phyloP scores from a whole-genome alignment of 2,888 invertebrate species.

The Drosophila buzzatii region DNA sequence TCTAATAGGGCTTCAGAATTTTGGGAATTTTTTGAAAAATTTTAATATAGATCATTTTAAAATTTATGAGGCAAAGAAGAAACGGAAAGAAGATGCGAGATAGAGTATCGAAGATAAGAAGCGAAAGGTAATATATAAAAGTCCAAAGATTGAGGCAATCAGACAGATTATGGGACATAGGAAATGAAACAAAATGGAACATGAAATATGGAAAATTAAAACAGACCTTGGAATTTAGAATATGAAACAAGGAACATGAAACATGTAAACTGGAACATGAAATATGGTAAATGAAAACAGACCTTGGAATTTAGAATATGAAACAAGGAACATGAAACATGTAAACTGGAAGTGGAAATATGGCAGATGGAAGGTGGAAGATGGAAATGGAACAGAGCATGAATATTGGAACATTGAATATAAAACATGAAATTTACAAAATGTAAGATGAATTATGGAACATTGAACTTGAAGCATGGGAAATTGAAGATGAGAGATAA shows the following conservation, averaged over 20 bases:
- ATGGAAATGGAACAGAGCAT: no score
- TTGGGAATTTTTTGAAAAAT: not conserved
- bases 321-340: not conserved
- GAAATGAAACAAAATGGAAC: not conserved
- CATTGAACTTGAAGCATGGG: no score
- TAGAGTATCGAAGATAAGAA: not conserved
- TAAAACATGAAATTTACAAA: no score
- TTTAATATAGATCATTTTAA: not conserved
- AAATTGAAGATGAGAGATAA: no score
- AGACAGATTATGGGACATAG: not conserved
- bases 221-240: not conserved
- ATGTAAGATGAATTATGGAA: no score
- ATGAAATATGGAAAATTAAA: no score
- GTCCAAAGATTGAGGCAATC: no score
- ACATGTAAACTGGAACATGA: no score
- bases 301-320: not conserved
- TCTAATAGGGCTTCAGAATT: not conserved
- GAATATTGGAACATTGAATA: no score
- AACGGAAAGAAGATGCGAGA: not conserved
- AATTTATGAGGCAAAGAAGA: not conserved
- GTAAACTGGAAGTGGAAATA: no score
- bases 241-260: not conserved
- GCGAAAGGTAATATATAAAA: not conserved
- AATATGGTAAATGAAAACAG: no score
- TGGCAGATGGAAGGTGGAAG: no score